A percentile compares a stretch with the other conserved stretches of the same genome.
These are phyloP conservation scores for Ephialtes manifestator DNA, from an alignment of 2,888 invertebrate species.

Conservation along the genomic window DNA sequence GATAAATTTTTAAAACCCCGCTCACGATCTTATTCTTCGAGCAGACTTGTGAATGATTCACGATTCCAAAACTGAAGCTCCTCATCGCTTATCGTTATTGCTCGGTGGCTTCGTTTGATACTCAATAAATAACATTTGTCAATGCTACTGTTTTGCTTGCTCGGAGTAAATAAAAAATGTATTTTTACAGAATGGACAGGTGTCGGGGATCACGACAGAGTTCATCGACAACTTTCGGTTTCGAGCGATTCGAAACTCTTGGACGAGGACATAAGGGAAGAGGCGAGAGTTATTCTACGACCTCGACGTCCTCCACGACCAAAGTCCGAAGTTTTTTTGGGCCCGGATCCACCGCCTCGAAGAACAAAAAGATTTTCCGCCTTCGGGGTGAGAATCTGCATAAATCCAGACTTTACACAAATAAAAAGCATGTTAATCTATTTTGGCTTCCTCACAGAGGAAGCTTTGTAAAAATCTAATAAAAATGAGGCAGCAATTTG, in stretches of 20 bases:
- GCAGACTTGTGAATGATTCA: conserved; percentile 60
- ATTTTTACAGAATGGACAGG: conserved; percentile 92
- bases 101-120: neutral
- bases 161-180: neutral
- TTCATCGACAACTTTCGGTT: conserved; percentile 95
- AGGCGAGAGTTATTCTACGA: conserved; percentile 95
- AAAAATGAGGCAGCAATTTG: too few species aligned
- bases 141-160: conserved; percentile 1
- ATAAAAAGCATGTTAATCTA: too few species aligned
- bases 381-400: conserved; percentile 93
- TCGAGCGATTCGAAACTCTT: conserved; percentile 97
- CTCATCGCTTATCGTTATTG: conserved; percentile 56
- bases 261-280: conserved; percentile 96
- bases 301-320: conserved; percentile 97
- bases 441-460: too few species aligned
- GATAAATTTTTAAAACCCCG: conserved; percentile 47
- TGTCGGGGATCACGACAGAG: conserved; percentile 92
- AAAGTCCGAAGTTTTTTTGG: conserved; percentile 97
- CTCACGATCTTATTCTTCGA: conserved; percentile 54
- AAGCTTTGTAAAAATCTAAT: too few species aligned
- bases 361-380: conserved; percentile 98
- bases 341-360: conserved; percentile 88
- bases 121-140: conserved; percentile 36
- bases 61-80: conserved; percentile 17
- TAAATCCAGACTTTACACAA: neutral